A percentile compares a stretch with the other conserved stretches of the same genome.
phyloP scores from a whole-genome alignment of 2,888 invertebrate genomes.

The Conistra vaccinii region DNA sequence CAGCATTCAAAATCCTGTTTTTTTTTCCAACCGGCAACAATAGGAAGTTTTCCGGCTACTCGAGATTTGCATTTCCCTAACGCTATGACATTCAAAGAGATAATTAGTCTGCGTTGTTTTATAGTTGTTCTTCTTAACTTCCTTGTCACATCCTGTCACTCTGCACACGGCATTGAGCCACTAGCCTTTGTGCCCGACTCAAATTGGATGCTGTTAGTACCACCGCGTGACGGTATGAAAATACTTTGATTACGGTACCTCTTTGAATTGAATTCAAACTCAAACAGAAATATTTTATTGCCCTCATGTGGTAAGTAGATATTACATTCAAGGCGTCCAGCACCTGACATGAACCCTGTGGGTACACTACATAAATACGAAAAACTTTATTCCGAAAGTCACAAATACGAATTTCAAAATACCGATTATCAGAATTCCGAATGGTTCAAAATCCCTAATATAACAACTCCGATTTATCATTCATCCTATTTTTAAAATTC shows the following conservation, averaged over 20 bases:
- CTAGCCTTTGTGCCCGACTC: constrained; percentile 65
- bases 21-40: no score
- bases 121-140: constrained; percentile 29
- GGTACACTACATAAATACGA: no score
- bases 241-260: constrained; percentile 39
- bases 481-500: no score
- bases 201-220: constrained; percentile 78
- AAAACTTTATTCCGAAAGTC: no score
- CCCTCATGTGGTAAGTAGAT: neutral
- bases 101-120: neutral
- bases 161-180: constrained; percentile 80
- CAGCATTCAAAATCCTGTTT: neutral
- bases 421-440: no score
- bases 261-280: constrained; percentile 7
- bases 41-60: neutral
- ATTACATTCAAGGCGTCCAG: no score
- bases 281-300: neutral
- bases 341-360: neutral
- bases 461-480: no score
- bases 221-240: constrained; percentile 38
- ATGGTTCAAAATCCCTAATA: no score
- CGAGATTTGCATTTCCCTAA: neutral
- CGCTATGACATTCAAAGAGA: neutral
- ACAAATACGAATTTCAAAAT: no score
- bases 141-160: constrained; percentile 67